phyloP scores from a whole-genome alignment of 92 coral and sea anemone species.

The Heteractis magnifica region DNA sequence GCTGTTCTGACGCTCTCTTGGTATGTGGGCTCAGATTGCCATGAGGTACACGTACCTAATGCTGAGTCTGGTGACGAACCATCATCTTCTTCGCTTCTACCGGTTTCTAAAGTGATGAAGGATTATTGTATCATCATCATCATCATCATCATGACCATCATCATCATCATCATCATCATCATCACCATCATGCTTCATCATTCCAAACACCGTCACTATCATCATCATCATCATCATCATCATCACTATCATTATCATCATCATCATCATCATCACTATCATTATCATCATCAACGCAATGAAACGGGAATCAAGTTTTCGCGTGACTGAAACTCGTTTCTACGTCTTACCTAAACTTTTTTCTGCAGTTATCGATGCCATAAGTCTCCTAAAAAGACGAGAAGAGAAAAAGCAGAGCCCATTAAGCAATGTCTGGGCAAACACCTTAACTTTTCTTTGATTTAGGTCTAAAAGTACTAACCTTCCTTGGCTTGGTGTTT shows the following conservation, averaged over 20 bases:
- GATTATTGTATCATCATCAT: not conserved
- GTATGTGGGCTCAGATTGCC: constrained; percentile 89
- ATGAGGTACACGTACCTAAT: constrained; percentile 94
- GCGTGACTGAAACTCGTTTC: no score
- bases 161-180: not conserved
- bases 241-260: no score
- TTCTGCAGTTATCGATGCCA: constrained; percentile 67
- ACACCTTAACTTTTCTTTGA: not conserved
- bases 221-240: no score
- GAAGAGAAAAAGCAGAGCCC: not conserved
- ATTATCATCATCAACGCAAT: no score
- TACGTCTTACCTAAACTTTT: constrained; percentile 77
- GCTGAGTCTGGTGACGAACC: constrained; percentile 99
- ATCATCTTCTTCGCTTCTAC: constrained; percentile 85
- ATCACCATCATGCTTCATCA: not conserved
- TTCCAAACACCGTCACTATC: no score
- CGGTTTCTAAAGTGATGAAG: constrained; percentile 18
- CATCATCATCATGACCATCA: not conserved
- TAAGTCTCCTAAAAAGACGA: constrained; percentile 58
- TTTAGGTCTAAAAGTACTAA: constrained; percentile 11
- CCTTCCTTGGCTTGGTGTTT: constrained; percentile 80
- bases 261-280: no score
- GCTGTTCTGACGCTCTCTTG: constrained; percentile 77
- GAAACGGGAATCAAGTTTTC: no score
- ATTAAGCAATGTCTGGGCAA: not conserved